Evolutionary conservation across 2,797 vertebrate genomes (phyloP).

Genomic region (Centropyge bicolor): DNA sequence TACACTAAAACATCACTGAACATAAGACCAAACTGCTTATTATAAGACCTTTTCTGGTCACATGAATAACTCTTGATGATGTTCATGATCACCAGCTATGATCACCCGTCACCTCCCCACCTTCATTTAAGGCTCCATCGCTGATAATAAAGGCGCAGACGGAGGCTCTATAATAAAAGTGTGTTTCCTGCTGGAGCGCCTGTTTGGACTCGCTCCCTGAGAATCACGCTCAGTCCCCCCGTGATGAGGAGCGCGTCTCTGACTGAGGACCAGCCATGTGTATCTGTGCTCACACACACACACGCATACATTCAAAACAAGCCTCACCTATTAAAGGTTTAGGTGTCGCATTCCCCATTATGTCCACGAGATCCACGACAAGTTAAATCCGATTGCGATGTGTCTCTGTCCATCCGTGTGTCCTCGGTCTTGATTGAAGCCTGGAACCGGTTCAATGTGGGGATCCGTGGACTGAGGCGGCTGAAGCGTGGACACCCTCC

Average conservation of each 20-base stretch:
- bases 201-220: slow-evolving; percentile 49
- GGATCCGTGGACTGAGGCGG: slow-evolving; percentile 8
- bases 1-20: background rate
- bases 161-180: slow-evolving; percentile 23
- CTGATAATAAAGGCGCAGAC: background rate
- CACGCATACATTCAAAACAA: slow-evolving; percentile 14
- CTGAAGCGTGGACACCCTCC: slow-evolving; percentile 73
- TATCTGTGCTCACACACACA: background rate
- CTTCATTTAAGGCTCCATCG: background rate
- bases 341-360: slow-evolving; percentile 89
- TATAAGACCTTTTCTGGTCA: background rate
- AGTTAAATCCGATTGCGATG: slow-evolving; percentile 77
- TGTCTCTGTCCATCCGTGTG: slow-evolving; percentile 82
- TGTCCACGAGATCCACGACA: slow-evolving; percentile 78
- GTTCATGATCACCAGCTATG: background rate
- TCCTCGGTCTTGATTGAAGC: slow-evolving; percentile 49
- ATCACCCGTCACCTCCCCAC: background rate
- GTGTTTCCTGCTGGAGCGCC: slow-evolving; percentile 42
- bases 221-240: slow-evolving; percentile 73
- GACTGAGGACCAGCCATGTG: slow-evolving; percentile 62
- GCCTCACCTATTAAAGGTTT: slow-evolving; percentile 87
- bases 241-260: slow-evolving; percentile 72
- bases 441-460: slow-evolving; percentile 25
- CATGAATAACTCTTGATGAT: background rate
- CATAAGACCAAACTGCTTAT: background rate